Conservation (phyloP, 2,113 vertebrate genomes). For the Vulpes lagopus region DNA sequence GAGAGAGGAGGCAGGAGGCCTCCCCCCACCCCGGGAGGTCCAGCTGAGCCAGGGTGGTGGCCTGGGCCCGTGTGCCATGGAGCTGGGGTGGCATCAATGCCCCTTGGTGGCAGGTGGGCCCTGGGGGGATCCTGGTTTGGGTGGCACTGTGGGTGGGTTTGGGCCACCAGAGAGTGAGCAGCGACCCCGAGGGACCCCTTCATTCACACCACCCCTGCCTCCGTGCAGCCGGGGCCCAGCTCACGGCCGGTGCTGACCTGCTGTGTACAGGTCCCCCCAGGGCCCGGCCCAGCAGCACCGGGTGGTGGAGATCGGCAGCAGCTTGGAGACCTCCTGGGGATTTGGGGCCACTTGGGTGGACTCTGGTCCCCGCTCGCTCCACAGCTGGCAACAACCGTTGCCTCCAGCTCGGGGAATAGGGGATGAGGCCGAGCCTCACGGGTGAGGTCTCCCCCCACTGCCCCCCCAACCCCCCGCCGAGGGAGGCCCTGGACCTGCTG, state of each 20-base stretch:
- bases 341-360: fast-evolving
- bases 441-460: not conserved
- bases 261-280: fast-evolving
- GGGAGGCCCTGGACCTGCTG: not conserved
- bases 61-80: fast-evolving
- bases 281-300: fast-evolving
- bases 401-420: not conserved
- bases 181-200: not conserved
- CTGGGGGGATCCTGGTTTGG: not conserved
- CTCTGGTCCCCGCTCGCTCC: not conserved
- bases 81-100: fast-evolving
- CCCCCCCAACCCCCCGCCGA: not conserved
- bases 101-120: not conserved
- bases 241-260: fast-evolving
- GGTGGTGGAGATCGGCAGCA: not conserved
- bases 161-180: not conserved
- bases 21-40: too few species aligned
- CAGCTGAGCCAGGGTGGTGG: not conserved
- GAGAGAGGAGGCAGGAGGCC: not conserved
- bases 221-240: too few species aligned
- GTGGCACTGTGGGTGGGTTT: too few species aligned
- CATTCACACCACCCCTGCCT: not conserved
- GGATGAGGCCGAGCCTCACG: fast-evolving
- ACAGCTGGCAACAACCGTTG: not conserved
- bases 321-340: fast-evolving